Conservation (phyloP, 2,797 vertebrate genomes). For the Tiaroga cobitis region DNA sequence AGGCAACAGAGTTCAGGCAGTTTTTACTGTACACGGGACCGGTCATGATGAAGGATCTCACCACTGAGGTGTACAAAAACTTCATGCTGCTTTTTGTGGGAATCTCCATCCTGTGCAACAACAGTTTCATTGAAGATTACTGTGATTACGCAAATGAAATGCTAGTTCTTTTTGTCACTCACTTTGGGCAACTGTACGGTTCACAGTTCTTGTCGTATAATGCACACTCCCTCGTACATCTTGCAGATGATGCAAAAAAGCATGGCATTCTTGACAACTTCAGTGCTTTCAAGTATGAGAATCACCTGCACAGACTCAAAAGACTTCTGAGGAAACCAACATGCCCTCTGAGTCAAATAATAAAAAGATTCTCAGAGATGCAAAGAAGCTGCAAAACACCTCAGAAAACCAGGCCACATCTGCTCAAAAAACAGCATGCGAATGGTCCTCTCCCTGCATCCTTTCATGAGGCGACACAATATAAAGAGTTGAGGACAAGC, state of each 20-base stretch:
- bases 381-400: neutral
- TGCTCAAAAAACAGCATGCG: neutral
- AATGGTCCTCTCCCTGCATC: neutral
- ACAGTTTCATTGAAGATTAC: conserved; percentile 11
- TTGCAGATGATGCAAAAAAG: conserved; percentile 1
- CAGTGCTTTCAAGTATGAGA: conserved; percentile 12
- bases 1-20: conserved; percentile 22
- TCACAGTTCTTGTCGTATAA: neutral
- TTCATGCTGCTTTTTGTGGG: conserved; percentile 14
- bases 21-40: conserved; percentile 2
- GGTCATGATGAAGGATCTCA: conserved; percentile 17
- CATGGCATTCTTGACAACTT: neutral
- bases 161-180: conserved; percentile 2
- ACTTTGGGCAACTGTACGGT: conserved; percentile 8
- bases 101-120: conserved; percentile 14
- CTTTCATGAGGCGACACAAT: neutral
- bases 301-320: conserved; percentile 21
- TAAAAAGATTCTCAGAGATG: conserved; percentile 16
- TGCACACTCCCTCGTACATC: neutral
- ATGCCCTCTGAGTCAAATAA: neutral
- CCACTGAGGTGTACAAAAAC: conserved; percentile 2
- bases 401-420: neutral
- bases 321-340: conserved; percentile 13
- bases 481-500: conserved; percentile 1
- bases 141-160: conserved; percentile 13